Evolutionary conservation across 2,888 invertebrate species (phyloP), one percentile per base, ranked within the genome.

Genomic region (Tipula helvola): DNA sequence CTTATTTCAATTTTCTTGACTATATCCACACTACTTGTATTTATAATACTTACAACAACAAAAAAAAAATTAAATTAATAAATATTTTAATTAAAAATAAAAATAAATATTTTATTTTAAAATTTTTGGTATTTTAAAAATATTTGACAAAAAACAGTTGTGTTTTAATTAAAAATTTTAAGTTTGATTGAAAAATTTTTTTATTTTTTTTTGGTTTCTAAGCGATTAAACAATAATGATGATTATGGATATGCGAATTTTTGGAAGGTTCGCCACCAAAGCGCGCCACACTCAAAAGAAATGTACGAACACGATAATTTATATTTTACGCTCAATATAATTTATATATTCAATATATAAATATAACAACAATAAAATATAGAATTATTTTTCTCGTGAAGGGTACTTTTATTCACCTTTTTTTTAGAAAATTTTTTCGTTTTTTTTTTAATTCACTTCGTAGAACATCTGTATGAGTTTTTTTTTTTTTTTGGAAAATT

Each of bases 271-370:
- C 28, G n/a, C 28, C 52, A 13, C 52, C 52, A 52, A 44, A 28
- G 28, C 28, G n/a, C 52, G n/a, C 52, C 12, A 28, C 47, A 3
- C 47, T 13, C 52, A 52, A 52, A 52, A 10, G 44, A 44, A 44
- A 44, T 12, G 44, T 57, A 57, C 39, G 39, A 10, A 71, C 10
- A 28, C 10, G 28, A 71, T 71, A 71, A 71, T 71, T 71, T 71
- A 71, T 71, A 71, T 71, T 71, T 71, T 71, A 71, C 71, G 71
- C 71, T 71, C 71, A 71, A 71, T 71, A 71, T 71, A 71, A 71
- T 71, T 71, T 71, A 71, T 71, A 71, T 28, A 71, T 71, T 71
- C 71, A 28, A 71, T 71, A 71, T 57, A 57, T 57, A 57, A 28
- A 16, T 47, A 52, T 52, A 52, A 52, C n/a, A 16, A 52, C n/a